Conservation (phyloP, 2,888 invertebrate genomes). For the Andrena dorsata region DNA sequence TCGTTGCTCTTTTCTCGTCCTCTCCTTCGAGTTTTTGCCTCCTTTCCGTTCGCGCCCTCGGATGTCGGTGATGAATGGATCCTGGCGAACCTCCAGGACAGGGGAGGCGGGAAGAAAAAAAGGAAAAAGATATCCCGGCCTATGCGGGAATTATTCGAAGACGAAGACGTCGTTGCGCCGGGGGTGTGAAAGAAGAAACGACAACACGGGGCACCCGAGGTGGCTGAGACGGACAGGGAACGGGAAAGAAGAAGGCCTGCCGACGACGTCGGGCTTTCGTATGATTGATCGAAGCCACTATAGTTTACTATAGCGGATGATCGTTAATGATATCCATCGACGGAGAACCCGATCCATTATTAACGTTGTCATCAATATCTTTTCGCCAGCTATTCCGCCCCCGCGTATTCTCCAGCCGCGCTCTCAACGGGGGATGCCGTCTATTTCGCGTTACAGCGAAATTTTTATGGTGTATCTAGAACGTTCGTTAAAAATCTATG, state of each 20-base stretch:
- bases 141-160: constrained; percentile 74
- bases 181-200: constrained; percentile 73
- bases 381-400: constrained; percentile 49
- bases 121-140: constrained; percentile 71
- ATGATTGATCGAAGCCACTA: constrained; percentile 78
- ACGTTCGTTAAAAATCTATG: too few species aligned
- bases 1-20: constrained; percentile 63
- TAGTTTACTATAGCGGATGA: constrained; percentile 68
- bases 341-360: constrained; percentile 73
- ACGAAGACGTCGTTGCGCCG: constrained; percentile 65
- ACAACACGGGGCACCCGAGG: constrained; percentile 62
- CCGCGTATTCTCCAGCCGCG: constrained; percentile 26
- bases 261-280: constrained; percentile 74
- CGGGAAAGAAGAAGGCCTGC: constrained; percentile 70
- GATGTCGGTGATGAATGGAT: constrained; percentile 74
- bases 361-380: constrained; percentile 74
- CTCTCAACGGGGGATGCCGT: constrained; percentile 6
- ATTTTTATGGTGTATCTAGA: too few species aligned
- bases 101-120: constrained; percentile 67
- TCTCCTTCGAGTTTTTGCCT: constrained; percentile 67
- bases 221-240: constrained; percentile 60
- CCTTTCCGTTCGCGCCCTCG: constrained; percentile 72
- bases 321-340: constrained; percentile 75
- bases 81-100: constrained; percentile 73
- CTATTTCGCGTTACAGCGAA: neutral